phyloP scores from a whole-genome alignment of 2,113 vertebrate species.

The Pseudorectes ferrugineus region DNA sequence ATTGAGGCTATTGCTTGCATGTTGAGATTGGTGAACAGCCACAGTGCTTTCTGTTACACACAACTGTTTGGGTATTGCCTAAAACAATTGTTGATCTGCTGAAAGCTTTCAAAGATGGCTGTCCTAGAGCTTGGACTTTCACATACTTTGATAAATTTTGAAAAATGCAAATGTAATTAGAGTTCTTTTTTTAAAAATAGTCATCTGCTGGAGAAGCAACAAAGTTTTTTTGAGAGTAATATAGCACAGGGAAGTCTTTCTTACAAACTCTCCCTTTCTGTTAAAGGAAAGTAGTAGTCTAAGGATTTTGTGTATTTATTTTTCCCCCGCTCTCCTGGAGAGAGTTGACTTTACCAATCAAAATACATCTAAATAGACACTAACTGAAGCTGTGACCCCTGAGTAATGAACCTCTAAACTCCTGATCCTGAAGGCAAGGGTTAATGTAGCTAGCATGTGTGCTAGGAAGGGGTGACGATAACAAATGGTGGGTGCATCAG shows the following conservation, averaged over 20 bases:
- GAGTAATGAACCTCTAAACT: neutral
- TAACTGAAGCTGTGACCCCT: neutral
- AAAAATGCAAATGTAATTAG: neutral
- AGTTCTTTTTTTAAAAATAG: neutral
- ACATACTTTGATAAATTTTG: neutral
- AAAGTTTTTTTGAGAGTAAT: neutral
- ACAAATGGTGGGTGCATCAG: neutral
- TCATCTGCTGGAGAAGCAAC: neutral
- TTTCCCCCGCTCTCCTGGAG: accelerated
- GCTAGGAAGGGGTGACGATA: neutral
- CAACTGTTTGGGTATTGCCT: neutral
- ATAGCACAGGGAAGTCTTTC: neutral
- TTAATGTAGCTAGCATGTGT: neutral
- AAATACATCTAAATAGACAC: neutral
- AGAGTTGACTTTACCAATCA: neutral
- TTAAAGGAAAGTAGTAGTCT: neutral
- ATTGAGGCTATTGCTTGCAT: neutral
- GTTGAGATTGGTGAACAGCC: neutral
- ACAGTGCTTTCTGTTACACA: neutral
- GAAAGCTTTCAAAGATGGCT: neutral
- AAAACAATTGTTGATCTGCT: neutral
- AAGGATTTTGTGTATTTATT: neutral
- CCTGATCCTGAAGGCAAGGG: neutral
- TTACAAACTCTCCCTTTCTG: neutral
- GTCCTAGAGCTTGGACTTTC: neutral